phyloP scores from a whole-genome alignment of 2,888 invertebrate genomes.

The Piscicola geometra region DNA sequence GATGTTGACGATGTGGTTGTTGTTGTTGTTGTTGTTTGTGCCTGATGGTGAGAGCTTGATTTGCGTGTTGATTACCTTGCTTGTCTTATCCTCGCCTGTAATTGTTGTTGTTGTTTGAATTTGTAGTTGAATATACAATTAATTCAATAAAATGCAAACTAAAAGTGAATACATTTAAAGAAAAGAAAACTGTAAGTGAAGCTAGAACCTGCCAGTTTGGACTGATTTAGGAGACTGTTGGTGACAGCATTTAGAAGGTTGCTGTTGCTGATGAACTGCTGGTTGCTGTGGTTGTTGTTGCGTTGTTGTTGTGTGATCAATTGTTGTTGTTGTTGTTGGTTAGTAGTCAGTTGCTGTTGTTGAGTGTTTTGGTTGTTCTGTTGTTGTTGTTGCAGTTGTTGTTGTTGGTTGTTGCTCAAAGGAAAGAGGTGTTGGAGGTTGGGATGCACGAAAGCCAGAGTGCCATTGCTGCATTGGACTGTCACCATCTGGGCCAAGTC shows the following conservation, averaged over 20 bases:
- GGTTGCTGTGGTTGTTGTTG: slow-evolving; percentile 13
- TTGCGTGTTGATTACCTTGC: too few relatives aligned
- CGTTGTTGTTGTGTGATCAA: neutral
- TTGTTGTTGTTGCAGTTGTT: slow-evolving; percentile 3
- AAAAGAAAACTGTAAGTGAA: too few relatives aligned
- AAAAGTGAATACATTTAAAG: too few relatives aligned
- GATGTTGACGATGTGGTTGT: neutral
- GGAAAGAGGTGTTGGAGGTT: slow-evolving; percentile 23
- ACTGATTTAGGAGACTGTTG: neutral
- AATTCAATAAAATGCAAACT: too few relatives aligned
- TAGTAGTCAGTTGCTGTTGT: neutral
- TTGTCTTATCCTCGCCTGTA: too few relatives aligned
- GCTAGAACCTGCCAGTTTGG: too few relatives aligned
- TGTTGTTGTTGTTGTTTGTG: too few relatives aligned
- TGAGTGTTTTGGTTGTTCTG: neutral
- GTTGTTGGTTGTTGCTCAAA: slow-evolving; percentile 6
- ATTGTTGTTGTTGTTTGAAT: too few relatives aligned
- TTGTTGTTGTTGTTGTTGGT: slow-evolving; percentile 20
- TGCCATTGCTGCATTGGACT: slow-evolving; percentile 27
- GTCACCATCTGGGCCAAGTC: slow-evolving; percentile 31
- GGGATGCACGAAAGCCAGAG: slow-evolving; percentile 12
- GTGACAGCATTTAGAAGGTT: neutral
- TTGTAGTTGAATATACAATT: too few relatives aligned
- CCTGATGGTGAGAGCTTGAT: too few relatives aligned
- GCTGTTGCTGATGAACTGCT: neutral